phyloP scores from a whole-genome alignment of 2,113 vertebrate genomes.

The Pedionomus torquatus region DNA sequence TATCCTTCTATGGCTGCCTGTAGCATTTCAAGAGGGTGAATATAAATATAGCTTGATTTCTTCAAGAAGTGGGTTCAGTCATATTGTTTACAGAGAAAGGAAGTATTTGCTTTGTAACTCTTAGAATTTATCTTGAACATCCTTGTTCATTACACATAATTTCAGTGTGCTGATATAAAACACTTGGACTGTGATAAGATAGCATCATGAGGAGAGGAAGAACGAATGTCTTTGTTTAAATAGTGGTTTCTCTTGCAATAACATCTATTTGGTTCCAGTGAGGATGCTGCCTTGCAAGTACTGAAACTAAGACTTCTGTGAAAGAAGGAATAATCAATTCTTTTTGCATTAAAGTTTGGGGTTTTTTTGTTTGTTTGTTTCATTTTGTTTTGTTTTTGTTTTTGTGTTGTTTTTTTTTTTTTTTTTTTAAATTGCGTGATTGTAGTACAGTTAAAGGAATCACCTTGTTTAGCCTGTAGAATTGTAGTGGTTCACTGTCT shows the following conservation, averaged over 20 bases:
- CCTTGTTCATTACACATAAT: slow-evolving; percentile 67
- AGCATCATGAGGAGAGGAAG: slow-evolving; percentile 66
- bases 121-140: slow-evolving; percentile 73
- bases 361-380: too few species aligned
- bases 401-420: too few species aligned
- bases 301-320: background rate
- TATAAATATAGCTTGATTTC: slow-evolving; percentile 88
- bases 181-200: slow-evolving; percentile 68
- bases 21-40: slow-evolving; percentile 80
- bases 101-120: slow-evolving; percentile 74
- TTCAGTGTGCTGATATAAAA: slow-evolving; percentile 71
- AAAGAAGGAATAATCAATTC: background rate
- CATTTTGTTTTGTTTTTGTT: too few species aligned
- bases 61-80: slow-evolving; percentile 81
- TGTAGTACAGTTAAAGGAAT: background rate
- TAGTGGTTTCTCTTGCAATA: slow-evolving; percentile 49
- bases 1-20: slow-evolving; percentile 88
- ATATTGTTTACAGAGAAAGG: slow-evolving; percentile 84
- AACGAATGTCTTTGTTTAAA: slow-evolving; percentile 71
- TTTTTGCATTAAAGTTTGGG: background rate
- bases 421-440: background rate
- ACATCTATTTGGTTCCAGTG: slow-evolving; percentile 27
- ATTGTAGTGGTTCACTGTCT: background rate
- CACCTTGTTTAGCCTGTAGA: background rate
- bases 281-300: slow-evolving; percentile 5